Evolutionary conservation across 2,888 invertebrate species (phyloP).

Genomic region (Malthinus seriepunctatus): DNA sequence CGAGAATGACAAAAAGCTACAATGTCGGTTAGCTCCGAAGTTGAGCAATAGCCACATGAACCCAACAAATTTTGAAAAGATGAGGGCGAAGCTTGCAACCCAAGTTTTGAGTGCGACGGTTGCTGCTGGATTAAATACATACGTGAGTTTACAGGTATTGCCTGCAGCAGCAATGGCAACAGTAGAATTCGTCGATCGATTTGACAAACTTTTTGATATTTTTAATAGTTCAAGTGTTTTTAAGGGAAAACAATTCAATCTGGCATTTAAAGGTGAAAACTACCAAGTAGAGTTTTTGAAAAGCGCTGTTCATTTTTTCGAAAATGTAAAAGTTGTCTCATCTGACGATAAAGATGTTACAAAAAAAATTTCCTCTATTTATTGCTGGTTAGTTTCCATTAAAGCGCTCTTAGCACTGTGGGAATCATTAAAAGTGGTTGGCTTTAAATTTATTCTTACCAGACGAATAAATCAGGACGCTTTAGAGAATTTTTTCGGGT

Average conservation of each 20-base stretch:
- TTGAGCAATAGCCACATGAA: conserved; percentile 29
- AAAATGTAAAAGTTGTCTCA: conserved; percentile 26
- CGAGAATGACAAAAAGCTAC: conserved; percentile 22
- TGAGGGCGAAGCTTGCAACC: conserved; percentile 32
- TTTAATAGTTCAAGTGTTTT: conserved; percentile 29
- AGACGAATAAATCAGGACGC: conserved; percentile 32
- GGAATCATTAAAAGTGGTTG: conserved; percentile 20
- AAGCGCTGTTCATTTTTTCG: conserved; percentile 24
- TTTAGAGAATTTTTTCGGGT: conserved; percentile 35
- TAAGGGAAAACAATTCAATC: conserved; percentile 11
- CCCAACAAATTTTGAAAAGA: conserved; percentile 33
- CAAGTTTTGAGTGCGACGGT: conserved; percentile 35
- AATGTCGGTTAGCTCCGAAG: conserved; percentile 26
- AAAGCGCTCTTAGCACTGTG: conserved; percentile 28
- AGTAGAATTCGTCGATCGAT: conserved; percentile 27
- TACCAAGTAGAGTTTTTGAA: conserved; percentile 29
- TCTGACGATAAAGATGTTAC: conserved; percentile 25
- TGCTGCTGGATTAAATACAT: conserved; percentile 29
- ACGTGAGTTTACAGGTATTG: conserved; percentile 23
- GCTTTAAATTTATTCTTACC: conserved; percentile 29
- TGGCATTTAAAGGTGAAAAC: conserved; percentile 9
- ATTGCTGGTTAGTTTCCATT: conserved; percentile 28
- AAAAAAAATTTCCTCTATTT: conserved; percentile 17
- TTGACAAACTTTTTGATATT: conserved; percentile 37
- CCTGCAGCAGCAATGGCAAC: conserved; percentile 23